phyloP scores from a whole-genome alignment of 53 echinoderm and acorn worm species.

The Holothuria scabra region DNA sequence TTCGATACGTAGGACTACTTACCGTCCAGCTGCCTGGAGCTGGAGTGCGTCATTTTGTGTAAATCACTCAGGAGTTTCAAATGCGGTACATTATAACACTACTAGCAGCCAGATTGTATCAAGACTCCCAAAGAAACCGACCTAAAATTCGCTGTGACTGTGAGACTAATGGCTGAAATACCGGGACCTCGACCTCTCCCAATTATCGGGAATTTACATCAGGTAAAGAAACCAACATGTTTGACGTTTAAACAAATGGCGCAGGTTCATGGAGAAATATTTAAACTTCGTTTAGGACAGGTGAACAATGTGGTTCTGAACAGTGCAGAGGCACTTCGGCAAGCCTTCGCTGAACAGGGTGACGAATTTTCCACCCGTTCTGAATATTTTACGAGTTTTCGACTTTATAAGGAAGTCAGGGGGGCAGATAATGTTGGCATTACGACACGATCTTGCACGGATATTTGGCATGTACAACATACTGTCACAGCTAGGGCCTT shows the following conservation, averaged over 20 bases:
- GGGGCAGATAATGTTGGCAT: background rate
- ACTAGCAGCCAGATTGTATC: no score
- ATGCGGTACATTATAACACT: no score
- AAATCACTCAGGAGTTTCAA: no score
- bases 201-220: conserved; percentile 22
- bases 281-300: background rate
- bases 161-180: conserved; percentile 6
- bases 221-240: conserved; percentile 14
- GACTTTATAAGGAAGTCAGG: conserved; percentile 25
- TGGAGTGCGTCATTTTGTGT: no score
- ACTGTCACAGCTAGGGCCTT: background rate
- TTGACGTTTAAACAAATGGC: conserved; percentile 1
- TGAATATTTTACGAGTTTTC: background rate
- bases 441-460: background rate
- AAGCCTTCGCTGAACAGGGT: conserved; percentile 26
- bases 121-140: no score
- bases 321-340: conserved; percentile 22
- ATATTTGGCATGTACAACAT: conserved; percentile 20
- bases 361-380: conserved; percentile 8
- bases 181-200: conserved; percentile 9
- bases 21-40: no score
- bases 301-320: background rate
- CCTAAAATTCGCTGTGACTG: no score
- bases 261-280: background rate
- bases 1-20: no score